Conservation (phyloP, 2,797 vertebrate genomes). For the Caiman crocodilus region DNA sequence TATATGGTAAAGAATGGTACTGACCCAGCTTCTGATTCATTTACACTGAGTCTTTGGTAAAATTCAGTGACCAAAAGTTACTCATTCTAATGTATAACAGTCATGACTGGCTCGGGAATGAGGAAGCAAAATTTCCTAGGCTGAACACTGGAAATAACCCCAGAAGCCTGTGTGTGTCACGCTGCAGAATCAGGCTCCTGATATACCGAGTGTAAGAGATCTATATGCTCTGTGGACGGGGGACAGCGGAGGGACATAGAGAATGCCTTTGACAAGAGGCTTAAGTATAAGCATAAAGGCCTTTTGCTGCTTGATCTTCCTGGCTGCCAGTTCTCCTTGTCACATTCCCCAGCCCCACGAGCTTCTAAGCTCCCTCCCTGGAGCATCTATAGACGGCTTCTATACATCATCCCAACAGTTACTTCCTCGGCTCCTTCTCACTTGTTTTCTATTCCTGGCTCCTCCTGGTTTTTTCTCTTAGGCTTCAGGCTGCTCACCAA, state of each 20-base stretch:
- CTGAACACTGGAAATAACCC: neutral
- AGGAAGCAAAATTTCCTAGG: too few relatives aligned
- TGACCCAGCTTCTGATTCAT: neutral
- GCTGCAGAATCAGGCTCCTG: neutral
- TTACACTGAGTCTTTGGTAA: neutral
- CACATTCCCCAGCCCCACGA: neutral
- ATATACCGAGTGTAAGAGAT: neutral
- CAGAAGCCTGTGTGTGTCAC: neutral
- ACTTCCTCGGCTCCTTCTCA: neutral
- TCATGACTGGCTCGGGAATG: neutral
- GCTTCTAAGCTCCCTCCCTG: too few relatives aligned
- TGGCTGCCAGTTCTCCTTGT: neutral
- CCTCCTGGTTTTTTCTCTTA: neutral
- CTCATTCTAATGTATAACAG: neutral
- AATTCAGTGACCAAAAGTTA: neutral
- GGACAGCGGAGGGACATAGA: neutral
- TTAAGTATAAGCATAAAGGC: neutral
- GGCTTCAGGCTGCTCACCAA: neutral
- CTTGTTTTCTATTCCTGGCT: neutral
- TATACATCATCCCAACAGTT: neutral
- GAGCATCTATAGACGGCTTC: too few relatives aligned
- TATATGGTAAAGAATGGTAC: neutral
- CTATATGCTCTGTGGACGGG: neutral
- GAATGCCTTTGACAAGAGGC: neutral
- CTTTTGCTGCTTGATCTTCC: neutral